Evolutionary conservation across 2,888 invertebrate species (phyloP), one percentile per base, ranked within the genome.

Genomic region (Coelopa pilipes): DNA sequence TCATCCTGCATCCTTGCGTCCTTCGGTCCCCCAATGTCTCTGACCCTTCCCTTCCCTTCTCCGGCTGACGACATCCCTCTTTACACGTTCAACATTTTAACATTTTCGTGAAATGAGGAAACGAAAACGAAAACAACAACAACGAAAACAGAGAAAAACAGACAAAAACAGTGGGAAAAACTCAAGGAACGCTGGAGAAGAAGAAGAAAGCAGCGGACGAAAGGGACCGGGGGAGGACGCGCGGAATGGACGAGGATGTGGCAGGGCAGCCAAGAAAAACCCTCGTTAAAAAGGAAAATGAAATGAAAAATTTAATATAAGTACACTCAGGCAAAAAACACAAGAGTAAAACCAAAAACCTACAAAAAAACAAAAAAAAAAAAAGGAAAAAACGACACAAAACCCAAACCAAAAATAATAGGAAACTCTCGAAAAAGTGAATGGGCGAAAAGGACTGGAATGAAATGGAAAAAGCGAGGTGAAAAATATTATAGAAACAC

Each of bases 231-330:
- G n/a, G 7, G 46, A 10, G 17, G 63, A n/a, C 17, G 45, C 11
- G 47, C n/a, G 11, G n/a, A 4, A 4, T 1, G 17, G 46, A 46
- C 1, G 46, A 10, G 17, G 63, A n/a, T 12, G 34, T 34, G 34
- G 34, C 34, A 34, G 34, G 34, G 34, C 7, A 34, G 4, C 46
- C 57, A 69, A 57, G 63, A 63, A 57, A 70, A 73, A 68, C 65
- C 21, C 70, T 74, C 74, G 74, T 74, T 70, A 74, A 74, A 70
- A 69, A 65, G 67, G 19, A 65, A 73, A 65, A 53, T 24, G 49
- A 70, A 72, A 76, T 76, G 67, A 70, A 68, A 76, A 70, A 73
- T 74, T 74, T 70, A 74, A 60, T 69, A 76, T 72, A 72, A 74
- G 70, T 50, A 59, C 65, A 71, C 62, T 63, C 49, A 50, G 68